Conservation (phyloP, 2,113 vertebrate species). For the Dromaius novaehollandiae region DNA sequence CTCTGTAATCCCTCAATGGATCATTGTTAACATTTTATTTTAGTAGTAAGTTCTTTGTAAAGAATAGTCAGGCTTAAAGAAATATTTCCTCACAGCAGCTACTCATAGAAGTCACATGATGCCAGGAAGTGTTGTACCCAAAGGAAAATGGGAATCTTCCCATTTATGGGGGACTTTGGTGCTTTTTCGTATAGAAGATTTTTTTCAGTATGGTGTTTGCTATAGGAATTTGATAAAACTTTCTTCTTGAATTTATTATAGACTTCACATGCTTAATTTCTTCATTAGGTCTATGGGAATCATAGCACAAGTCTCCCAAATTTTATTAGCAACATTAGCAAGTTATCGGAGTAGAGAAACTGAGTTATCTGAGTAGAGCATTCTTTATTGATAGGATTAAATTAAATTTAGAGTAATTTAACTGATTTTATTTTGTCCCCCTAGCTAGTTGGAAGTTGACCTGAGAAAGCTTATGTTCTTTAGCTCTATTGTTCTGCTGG, state of each 20-base stretch:
- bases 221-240: background rate
- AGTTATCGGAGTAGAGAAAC: background rate
- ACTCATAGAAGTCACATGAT: accelerated
- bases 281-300: background rate
- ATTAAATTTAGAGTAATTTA: background rate
- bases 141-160: background rate
- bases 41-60: background rate
- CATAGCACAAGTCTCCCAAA: background rate
- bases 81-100: constrained; percentile 29
- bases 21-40: constrained; percentile 45
- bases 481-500: constrained; percentile 9
- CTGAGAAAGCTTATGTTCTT: background rate
- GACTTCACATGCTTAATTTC: background rate
- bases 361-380: accelerated
- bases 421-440: background rate
- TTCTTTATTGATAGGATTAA: background rate
- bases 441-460: background rate
- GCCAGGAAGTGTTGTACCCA: background rate
- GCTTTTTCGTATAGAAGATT: background rate
- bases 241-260: background rate
- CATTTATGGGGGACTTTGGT: background rate
- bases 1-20: background rate
- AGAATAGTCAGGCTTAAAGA: background rate
- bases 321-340: background rate
- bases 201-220: background rate